Conservation (phyloP, 2,113 vertebrate genomes). For the Zeus faber region DNA sequence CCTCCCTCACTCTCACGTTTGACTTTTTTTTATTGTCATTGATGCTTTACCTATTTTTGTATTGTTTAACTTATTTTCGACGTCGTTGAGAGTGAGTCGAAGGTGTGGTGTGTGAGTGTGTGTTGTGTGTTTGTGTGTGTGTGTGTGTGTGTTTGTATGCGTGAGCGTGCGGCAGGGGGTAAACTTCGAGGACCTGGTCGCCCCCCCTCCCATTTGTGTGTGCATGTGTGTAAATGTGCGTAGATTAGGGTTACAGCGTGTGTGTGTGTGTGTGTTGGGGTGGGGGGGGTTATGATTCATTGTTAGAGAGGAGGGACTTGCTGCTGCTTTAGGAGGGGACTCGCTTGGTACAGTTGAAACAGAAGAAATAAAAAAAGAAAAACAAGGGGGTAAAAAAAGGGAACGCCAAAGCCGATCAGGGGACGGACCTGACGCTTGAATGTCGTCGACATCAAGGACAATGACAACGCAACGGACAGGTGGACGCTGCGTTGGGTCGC, state of each 20-base stretch:
- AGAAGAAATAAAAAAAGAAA: no score
- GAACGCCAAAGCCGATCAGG: no score
- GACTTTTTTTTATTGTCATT: conserved; percentile 52
- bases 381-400: no score
- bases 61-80: conserved; percentile 80
- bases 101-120: conserved; percentile 9
- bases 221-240: conserved; percentile 15
- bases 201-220: no score
- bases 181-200: no score
- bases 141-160: conserved; percentile 1
- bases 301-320: conserved; percentile 34
- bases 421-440: no score
- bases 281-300: conserved; percentile 15
- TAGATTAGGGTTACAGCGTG: neutral
- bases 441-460: no score
- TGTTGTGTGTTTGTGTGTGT: neutral
- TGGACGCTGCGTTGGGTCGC: conserved; percentile 43
- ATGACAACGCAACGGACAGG: no score
- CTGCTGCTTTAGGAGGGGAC: conserved; percentile 59
- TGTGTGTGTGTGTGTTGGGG: neutral
- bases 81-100: conserved; percentile 38
- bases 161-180: no score
- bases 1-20: conserved; percentile 44
- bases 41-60: conserved; percentile 70
- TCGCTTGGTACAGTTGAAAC: conserved; percentile 44